phyloP scores from a whole-genome alignment of 2,113 vertebrate species.

The Ptilonorhynchus violaceus region DNA sequence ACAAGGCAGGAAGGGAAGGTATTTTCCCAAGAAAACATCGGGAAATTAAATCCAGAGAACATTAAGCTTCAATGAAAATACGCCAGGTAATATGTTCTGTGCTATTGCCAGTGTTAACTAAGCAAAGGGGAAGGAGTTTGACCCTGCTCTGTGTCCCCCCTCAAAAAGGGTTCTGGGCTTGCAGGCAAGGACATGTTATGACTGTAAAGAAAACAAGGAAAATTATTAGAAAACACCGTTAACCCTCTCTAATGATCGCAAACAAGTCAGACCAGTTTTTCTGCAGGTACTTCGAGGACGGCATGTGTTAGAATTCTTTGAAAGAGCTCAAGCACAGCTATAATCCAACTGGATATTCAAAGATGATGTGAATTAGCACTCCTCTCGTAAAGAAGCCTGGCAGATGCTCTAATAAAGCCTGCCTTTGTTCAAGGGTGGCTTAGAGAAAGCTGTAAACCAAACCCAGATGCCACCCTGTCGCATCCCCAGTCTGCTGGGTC shows the following conservation, averaged over 20 bases:
- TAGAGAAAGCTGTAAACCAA: background rate
- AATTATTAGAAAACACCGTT: background rate
- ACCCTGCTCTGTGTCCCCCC: background rate
- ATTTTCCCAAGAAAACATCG: background rate
- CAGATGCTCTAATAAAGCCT: background rate
- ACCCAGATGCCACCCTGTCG: background rate
- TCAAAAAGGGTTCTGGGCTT: background rate
- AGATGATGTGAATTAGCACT: background rate
- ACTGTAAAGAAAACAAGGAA: background rate
- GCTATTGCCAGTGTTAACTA: background rate
- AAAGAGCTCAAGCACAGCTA: constrained; percentile 14
- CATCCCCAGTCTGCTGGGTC: background rate
- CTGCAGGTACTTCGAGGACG: background rate
- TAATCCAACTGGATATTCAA: background rate
- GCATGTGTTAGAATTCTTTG: background rate
- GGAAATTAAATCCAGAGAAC: background rate
- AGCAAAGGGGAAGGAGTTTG: background rate
- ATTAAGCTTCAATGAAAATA: background rate
- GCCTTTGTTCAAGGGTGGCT: background rate
- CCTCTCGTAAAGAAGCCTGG: background rate
- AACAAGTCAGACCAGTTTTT: constrained; percentile 19
- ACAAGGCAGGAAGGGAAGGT: background rate
- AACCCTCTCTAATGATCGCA: background rate
- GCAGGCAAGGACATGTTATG: background rate
- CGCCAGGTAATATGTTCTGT: background rate